phyloP scores from a whole-genome alignment of 2,888 invertebrate species.

The Diadromus collaris region DNA sequence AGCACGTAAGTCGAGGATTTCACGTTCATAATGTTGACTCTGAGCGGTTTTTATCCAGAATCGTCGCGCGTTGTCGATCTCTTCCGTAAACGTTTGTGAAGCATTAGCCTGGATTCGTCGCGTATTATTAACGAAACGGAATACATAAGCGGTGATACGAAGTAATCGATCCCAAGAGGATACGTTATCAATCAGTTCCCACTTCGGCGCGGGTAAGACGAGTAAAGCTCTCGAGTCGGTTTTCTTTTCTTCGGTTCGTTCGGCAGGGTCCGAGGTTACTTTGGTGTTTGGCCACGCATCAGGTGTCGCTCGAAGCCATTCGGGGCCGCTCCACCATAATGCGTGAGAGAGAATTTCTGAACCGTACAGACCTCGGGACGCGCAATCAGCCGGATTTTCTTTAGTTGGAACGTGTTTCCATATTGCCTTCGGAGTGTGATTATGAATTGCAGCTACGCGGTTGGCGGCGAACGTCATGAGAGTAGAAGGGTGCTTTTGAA shows the following conservation, averaged over 20 bases:
- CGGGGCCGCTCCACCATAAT: slow-evolving; percentile 65
- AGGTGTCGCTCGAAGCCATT: neutral
- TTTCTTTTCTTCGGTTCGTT: neutral
- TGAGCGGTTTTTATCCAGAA: slow-evolving; percentile 6
- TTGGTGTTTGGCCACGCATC: neutral
- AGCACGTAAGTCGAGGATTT: neutral
- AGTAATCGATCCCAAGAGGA: slow-evolving; percentile 33
- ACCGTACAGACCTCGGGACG: slow-evolving; percentile 60
- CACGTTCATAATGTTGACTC: neutral
- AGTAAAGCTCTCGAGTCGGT: neutral
- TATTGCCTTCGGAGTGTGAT: slow-evolving; percentile 50
- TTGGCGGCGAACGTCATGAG: slow-evolving; percentile 52
- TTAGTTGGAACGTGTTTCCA: slow-evolving; percentile 58
- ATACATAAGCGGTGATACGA: slow-evolving; percentile 20
- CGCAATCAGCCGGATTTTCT: slow-evolving; percentile 64
- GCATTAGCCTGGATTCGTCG: neutral
- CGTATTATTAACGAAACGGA: neutral
- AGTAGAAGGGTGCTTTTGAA: slow-evolving; percentile 32
- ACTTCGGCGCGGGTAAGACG: neutral
- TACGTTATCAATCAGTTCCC: neutral
- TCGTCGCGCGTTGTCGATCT: neutral
- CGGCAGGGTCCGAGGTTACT: neutral
- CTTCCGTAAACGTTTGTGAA: neutral
- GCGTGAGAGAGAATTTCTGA: slow-evolving; percentile 38
- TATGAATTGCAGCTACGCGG: slow-evolving; percentile 15